A percentile compares a stretch with the other conserved stretches of the same genome.
These are phyloP conservation scores for Nymphalis io DNA, from an alignment of 1,140 invertebrate species.

Conservation along the genomic window DNA sequence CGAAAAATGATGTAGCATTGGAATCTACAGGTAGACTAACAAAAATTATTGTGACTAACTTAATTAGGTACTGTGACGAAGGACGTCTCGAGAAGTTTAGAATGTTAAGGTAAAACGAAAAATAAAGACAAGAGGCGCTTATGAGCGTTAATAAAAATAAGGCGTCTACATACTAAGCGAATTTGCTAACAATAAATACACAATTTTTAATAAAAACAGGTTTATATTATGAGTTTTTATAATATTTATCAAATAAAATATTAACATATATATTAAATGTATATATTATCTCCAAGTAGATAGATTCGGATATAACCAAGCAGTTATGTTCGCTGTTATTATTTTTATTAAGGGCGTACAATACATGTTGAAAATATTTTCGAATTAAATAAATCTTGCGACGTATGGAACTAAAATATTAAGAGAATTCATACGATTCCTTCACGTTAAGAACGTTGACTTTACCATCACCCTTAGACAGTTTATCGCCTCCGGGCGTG, in stretches of 20 bases:
- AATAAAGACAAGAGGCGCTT: constrained; percentile 42
- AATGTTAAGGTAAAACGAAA: constrained; percentile 23
- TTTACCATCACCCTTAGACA: constrained; percentile 32
- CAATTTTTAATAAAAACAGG: too few relatives aligned
- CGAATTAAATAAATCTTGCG: too few relatives aligned
- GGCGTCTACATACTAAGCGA: background rate
- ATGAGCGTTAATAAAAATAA: constrained; percentile 35
- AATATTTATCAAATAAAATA: too few relatives aligned
- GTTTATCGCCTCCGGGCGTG: constrained; percentile 63
- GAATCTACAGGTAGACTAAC: constrained; percentile 6
- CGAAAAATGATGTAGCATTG: background rate
- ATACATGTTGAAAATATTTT: too few relatives aligned
- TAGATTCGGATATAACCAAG: too few relatives aligned
- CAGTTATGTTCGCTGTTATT: too few relatives aligned
- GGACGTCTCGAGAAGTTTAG: constrained; percentile 36
- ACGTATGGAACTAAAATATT: too few relatives aligned
- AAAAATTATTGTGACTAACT: constrained; percentile 36
- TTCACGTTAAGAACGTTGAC: background rate
- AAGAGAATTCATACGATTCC: background rate
- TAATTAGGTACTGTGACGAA: constrained; percentile 55
- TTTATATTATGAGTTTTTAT: too few relatives aligned
- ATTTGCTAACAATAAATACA: background rate
- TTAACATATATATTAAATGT: too few relatives aligned
- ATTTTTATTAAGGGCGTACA: too few relatives aligned
- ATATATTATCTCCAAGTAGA: too few relatives aligned